Evolutionary conservation across 1,140 invertebrate genomes (phyloP).

Genomic region (Gyrodactylus salaris): DNA sequence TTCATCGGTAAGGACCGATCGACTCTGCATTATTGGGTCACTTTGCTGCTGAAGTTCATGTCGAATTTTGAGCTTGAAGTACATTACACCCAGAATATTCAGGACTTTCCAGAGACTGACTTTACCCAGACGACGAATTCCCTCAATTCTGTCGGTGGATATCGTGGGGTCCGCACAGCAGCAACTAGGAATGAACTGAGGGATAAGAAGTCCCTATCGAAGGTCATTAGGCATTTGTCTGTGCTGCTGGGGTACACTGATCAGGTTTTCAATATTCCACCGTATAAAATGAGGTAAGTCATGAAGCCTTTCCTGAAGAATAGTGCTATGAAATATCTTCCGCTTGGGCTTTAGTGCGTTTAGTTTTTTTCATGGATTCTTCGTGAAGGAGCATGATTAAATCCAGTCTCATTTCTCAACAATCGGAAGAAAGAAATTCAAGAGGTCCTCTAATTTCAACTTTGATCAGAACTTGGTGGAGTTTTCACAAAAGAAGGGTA

Average conservation of each 20-base stretch:
- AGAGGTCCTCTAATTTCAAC: no score
- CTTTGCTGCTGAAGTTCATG: constrained; percentile 58
- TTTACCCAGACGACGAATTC: not conserved
- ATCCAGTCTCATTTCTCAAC: no score
- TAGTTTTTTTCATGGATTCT: no score
- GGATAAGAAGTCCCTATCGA: constrained; percentile 27
- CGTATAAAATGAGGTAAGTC: constrained; percentile 38
- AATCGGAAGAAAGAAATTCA: no score
- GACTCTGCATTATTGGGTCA: constrained; percentile 69
- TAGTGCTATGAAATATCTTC: no score
- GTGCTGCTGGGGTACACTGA: constrained; percentile 63
- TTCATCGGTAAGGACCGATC: constrained; percentile 69
- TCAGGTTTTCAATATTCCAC: constrained; percentile 52
- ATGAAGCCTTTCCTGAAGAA: no score
- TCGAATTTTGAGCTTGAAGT: constrained; percentile 9
- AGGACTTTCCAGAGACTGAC: not conserved
- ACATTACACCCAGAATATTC: not conserved
- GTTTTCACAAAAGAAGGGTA: no score
- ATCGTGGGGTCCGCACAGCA: not conserved
- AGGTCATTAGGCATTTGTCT: constrained; percentile 63
- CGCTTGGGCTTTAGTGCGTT: no score
- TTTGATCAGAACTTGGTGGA: no score
- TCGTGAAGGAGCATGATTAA: no score
- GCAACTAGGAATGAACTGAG: constrained; percentile 6
- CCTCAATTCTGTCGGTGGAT: not conserved